Percentiles rank a stretch among this genome's conserved stretches.
Conservation (phyloP, 1,140 invertebrate species). For the Panagrolaimus sp. region DNA sequence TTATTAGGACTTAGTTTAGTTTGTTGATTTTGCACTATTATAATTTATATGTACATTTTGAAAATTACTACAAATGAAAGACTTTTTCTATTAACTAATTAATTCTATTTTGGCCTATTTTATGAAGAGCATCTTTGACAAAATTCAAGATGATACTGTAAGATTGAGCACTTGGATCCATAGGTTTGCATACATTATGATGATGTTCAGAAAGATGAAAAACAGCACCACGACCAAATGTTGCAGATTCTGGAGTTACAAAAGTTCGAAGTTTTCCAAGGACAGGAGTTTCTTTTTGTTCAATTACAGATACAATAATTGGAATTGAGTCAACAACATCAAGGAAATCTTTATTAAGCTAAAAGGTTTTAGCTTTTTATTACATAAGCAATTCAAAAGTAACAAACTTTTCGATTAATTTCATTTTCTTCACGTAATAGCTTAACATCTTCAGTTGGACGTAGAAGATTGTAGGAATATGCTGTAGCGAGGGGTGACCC, state of each 20-base stretch:
- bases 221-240: constrained; percentile 32
- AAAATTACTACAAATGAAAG: too few species aligned
- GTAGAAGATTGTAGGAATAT: constrained; percentile 27
- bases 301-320: constrained; percentile 29
- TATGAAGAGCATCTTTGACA: constrained; percentile 2
- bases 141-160: constrained; percentile 5
- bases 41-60: too few species aligned
- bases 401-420: constrained; percentile 22
- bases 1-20: neutral
- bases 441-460: constrained; percentile 35
- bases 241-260: constrained; percentile 34
- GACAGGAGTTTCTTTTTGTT: constrained; percentile 25
- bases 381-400: neutral
- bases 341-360: constrained; percentile 29
- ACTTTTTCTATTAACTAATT: too few species aligned
- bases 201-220: constrained; percentile 33
- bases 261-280: constrained; percentile 28
- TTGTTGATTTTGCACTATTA: constrained; percentile 3
- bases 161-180: neutral
- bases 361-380: too few species aligned
- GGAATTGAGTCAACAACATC: constrained; percentile 28
- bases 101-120: neutral
- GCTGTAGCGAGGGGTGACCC: constrained; percentile 33
- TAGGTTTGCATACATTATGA: constrained; percentile 20
- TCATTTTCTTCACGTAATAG: constrained; percentile 32